A percentile compares a stretch with the other conserved stretches of the same genome.
Conservation (phyloP, 2,888 invertebrate genomes). For the Vanessa cardui region DNA sequence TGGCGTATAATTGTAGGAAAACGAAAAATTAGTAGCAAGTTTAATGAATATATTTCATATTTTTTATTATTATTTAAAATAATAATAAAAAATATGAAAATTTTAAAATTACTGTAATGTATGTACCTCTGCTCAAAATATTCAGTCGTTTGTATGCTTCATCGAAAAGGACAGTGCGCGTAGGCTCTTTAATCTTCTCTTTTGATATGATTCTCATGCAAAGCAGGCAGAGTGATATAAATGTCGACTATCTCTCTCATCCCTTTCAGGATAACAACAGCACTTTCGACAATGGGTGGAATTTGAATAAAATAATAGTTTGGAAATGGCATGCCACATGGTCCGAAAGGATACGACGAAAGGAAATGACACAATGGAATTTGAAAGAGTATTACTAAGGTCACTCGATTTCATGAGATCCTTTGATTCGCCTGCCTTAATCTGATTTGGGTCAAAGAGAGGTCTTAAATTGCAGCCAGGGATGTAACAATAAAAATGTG, state of each 20-base stretch:
- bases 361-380: conserved; percentile 50
- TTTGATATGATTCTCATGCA: conserved; percentile 39
- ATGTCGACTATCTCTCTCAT: conserved; percentile 43
- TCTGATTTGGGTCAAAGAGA: conserved; percentile 37
- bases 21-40: too few relatives aligned
- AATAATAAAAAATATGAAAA: too few relatives aligned
- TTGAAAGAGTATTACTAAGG: conserved; percentile 51
- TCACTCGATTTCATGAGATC: conserved; percentile 56
- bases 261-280: conserved; percentile 54
- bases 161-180: conserved; percentile 19
- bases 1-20: too few relatives aligned
- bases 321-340: conserved; percentile 57
- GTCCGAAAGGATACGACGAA: conserved; percentile 45
- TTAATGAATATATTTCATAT: too few relatives aligned
- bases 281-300: conserved; percentile 42
- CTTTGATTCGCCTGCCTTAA: conserved; percentile 34
- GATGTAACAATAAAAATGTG: conserved; percentile 10
- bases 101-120: not conserved
- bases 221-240: conserved; percentile 37
- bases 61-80: too few relatives aligned
- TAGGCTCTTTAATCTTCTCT: conserved; percentile 36
- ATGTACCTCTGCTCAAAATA: not conserved
- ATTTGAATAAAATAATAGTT: conserved; percentile 78
- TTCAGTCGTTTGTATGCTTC: not conserved
- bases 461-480: conserved; percentile 10